Base-by-base conservation (phyloP, 2,888 invertebrate genomes). In the Chaetogeoica ovagalla region DNA sequence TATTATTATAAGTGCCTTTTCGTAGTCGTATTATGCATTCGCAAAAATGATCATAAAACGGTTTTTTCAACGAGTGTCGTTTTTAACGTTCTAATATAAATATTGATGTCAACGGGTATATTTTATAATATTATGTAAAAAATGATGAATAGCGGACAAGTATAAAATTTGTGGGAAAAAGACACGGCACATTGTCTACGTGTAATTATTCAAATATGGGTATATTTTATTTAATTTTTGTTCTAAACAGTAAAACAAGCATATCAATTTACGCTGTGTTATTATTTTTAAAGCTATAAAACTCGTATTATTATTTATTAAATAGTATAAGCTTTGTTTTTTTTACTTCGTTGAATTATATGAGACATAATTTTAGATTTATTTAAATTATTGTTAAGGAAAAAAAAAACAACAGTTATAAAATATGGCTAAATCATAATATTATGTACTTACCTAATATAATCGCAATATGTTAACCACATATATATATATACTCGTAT, bases 221-320 rank as follows among this genome's bases (percentile, higher is more conserved):
- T 77, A 77, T 4, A 2, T 30, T 30, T 30, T 30, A 2, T 69
- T 77, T 69, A n/a, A n/a, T n/a, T n/a, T n/a, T n/a, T n/a, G n/a
- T n/a, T 48, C 62, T 77, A 77, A 77, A 60, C 77, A 77, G 77
- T 69, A n/a, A n/a, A n/a, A n/a, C 77, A 77, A 77, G 77, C 77
- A 77, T 77, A 77, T 77, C 77, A 77, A 77, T 69, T 69, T 69
- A 77, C 77, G 77, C 77, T 77, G 77, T 77, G 77, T 77, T 77
- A 77, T 77, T 77, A 77, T 77, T 77, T 77, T 60, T 77, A 77
- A 77, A 77, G 37, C 23, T 69, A 37, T 69, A 37, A 21, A 60
- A 76, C 30, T 69, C 17, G 52, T 68, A 48, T 68, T 75, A 75
- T 75, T 66, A 52, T 66, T 57, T 65, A 30, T 48, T 48, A 30